These are phyloP conservation scores for Andrena fulva DNA, from an alignment of 2,888 invertebrate genomes.

Conservation along the genomic window DNA sequence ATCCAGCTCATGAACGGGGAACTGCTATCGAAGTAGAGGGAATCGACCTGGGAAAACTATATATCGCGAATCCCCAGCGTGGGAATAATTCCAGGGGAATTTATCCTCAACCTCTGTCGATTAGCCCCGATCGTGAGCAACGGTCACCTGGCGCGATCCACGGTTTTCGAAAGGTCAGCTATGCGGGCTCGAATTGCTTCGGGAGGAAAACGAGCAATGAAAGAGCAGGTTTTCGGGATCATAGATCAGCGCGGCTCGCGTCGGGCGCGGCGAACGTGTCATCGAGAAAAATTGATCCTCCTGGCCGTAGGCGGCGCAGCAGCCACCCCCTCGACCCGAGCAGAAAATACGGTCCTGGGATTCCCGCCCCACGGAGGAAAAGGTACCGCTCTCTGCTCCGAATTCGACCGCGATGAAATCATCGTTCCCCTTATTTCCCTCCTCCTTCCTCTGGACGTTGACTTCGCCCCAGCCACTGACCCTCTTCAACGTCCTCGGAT, in stretches of 20 bases:
- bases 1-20: constrained; percentile 12
- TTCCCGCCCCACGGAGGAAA: constrained; percentile 55
- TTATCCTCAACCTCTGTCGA: constrained; percentile 39
- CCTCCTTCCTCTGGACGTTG: constrained; percentile 60
- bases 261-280: constrained; percentile 57
- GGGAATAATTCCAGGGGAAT: constrained; percentile 56
- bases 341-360: constrained; percentile 65
- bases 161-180: constrained; percentile 33
- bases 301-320: constrained; percentile 62
- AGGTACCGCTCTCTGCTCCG: constrained; percentile 29
- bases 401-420: constrained; percentile 70
- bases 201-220: constrained; percentile 1
- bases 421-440: constrained; percentile 50
- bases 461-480: constrained; percentile 59
- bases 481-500: constrained; percentile 60
- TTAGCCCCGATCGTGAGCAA: constrained; percentile 22
- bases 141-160: constrained; percentile 18
- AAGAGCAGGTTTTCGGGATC: constrained; percentile 31
- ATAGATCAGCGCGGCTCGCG: constrained; percentile 36
- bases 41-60: constrained; percentile 41
- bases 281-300: constrained; percentile 68
- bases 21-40: constrained; percentile 10
- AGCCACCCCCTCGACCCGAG: constrained; percentile 28
- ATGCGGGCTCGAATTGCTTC: constrained; percentile 3
- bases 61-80: constrained; percentile 37